Conservation (phyloP, 2,113 vertebrate genomes). For the Elachura formosa region DNA sequence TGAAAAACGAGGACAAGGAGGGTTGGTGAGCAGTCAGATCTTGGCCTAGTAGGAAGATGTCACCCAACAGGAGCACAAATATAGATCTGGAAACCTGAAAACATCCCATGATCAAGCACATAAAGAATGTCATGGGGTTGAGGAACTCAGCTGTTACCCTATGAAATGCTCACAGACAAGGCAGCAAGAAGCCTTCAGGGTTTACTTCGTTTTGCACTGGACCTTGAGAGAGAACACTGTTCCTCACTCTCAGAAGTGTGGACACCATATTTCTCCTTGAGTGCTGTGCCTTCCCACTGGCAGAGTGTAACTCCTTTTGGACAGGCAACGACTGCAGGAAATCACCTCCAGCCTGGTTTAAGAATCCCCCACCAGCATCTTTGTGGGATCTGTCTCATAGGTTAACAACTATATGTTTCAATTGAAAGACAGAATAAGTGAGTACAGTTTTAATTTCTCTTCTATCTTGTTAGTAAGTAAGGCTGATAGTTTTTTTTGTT, state of each 20-base stretch:
- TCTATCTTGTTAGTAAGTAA: neutral
- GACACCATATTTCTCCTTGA: neutral
- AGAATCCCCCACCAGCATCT: neutral
- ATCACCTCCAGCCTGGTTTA: neutral
- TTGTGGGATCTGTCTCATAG: neutral
- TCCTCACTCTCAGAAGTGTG: neutral
- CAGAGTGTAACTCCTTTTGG: neutral
- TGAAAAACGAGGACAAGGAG: neutral
- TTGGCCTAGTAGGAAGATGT: neutral
- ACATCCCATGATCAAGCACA: neutral
- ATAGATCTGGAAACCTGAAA: neutral
- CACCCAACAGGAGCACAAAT: neutral
- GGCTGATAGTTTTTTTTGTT: neutral
- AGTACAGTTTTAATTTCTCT: neutral
- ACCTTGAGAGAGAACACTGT: neutral
- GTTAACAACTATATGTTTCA: neutral
- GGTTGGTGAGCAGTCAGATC: neutral
- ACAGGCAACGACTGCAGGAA: neutral
- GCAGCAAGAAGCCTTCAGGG: neutral
- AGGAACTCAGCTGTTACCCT: neutral
- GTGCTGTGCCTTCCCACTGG: neutral
- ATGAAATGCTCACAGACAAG: neutral
- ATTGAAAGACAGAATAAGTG: neutral
- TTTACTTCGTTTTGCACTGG: fast-evolving
- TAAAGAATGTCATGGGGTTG: neutral